phyloP scores from a whole-genome alignment of 1,140 invertebrate genomes.

The Nilaparvata lugens region DNA sequence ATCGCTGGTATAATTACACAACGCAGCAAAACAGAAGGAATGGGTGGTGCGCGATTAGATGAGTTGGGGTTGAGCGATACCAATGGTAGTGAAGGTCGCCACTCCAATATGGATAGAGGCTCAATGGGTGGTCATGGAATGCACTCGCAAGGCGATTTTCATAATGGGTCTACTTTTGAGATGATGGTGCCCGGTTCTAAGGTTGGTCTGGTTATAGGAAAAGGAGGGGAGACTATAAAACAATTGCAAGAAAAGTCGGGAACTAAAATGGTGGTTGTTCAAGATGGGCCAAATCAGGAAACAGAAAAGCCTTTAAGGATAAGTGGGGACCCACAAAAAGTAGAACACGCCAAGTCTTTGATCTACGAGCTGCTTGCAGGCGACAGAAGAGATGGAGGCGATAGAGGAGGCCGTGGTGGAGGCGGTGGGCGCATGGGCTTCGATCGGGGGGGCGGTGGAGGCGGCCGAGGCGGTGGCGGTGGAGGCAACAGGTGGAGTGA shows the following conservation, averaged over 20 bases:
- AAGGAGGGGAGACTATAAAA: conserved; percentile 97
- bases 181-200: conserved; percentile 96
- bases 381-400: conserved; percentile 56
- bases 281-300: conserved; percentile 79
- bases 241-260: conserved; percentile 93
- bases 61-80: conserved; percentile 29
- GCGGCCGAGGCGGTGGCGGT: conserved; percentile 38
- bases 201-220: conserved; percentile 94
- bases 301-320: conserved; percentile 86
- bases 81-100: conserved; percentile 32
- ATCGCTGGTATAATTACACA: conserved; percentile 60
- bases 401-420: conserved; percentile 40
- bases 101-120: conserved; percentile 21
- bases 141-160: background rate
- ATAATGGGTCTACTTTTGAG: conserved; percentile 51
- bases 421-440: conserved; percentile 33
- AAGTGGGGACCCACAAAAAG: conserved; percentile 86
- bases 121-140: background rate
- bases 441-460: conserved; percentile 37
- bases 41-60: conserved; percentile 33
- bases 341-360: conserved; percentile 91
- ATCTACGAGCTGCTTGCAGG: conserved; percentile 86
- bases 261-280: conserved; percentile 99
- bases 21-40: conserved; percentile 44
- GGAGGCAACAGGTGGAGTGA: conserved; percentile 35